Conservation (phyloP, 2,797 vertebrate genomes). For the Anguilla anguilla region DNA sequence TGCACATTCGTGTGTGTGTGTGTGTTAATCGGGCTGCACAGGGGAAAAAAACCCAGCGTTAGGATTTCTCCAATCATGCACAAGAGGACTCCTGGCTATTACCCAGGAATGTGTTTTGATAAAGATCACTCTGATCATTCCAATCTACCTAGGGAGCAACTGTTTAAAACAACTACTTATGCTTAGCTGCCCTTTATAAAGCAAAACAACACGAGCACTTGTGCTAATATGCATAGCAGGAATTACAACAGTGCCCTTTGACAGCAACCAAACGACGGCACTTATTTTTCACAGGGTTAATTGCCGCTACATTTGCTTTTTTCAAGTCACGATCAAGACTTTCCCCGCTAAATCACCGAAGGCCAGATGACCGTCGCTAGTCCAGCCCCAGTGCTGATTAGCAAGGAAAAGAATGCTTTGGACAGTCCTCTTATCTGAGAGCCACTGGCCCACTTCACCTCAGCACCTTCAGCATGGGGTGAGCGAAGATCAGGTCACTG, state of each 20-base stretch:
- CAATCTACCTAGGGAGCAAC: not conserved
- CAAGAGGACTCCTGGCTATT: not conserved
- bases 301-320: not conserved
- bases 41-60: not conserved
- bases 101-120: not conserved
- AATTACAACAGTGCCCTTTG: not conserved
- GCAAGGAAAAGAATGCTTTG: not conserved
- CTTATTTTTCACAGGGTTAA: not conserved
- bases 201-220: not conserved
- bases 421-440: not conserved
- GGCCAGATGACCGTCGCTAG: not conserved
- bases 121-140: not conserved
- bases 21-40: not conserved
- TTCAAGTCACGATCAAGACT: not conserved
- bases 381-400: not conserved
- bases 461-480: slow-evolving; percentile 42
- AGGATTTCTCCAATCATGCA: not conserved
- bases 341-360: not conserved
- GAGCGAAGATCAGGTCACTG: slow-evolving; percentile 35
- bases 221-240: not conserved
- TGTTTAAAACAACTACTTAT: not conserved
- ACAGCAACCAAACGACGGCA: not conserved
- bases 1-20: not conserved
- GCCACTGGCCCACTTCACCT: slow-evolving; percentile 39
- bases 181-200: not conserved